These are phyloP conservation scores for Apogon talboti DNA, from an alignment of 2,797 vertebrate species.

Conservation along the genomic window DNA sequence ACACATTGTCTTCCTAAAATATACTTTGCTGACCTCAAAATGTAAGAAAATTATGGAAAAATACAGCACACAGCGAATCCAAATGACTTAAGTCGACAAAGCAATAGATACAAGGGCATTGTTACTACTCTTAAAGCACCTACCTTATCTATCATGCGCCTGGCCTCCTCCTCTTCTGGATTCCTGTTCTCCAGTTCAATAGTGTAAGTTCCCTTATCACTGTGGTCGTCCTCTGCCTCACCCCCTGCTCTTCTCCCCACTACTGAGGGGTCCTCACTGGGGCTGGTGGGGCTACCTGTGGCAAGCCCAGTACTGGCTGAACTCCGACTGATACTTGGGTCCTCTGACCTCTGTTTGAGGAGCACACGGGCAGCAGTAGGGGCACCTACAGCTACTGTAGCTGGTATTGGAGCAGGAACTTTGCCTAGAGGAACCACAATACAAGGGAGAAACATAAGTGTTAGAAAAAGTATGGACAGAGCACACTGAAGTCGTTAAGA, in stretches of 20 bases:
- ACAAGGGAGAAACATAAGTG: neutral
- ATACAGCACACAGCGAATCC: neutral
- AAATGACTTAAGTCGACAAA: too few species aligned
- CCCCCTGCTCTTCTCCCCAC: conserved; percentile 73
- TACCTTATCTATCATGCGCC: conserved; percentile 98
- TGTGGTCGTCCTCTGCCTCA: conserved; percentile 92
- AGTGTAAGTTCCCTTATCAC: conserved; percentile 97
- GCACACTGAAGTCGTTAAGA: too few species aligned
- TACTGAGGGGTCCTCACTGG: conserved; percentile 85
- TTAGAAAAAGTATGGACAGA: neutral
- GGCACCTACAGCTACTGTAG: conserved; percentile 78
- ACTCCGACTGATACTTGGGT: conserved; percentile 88
- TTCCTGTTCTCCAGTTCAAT: conserved; percentile 95
- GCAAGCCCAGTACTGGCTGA: conserved; percentile 90
- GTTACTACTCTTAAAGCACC: conserved; percentile 24
- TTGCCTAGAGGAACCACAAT: conserved; percentile 57
- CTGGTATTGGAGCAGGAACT: conserved; percentile 73
- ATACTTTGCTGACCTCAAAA: neutral
- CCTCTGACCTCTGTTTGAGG: conserved; percentile 94
- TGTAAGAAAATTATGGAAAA: neutral
- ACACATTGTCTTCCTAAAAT: neutral
- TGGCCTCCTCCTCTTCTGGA: conserved; percentile 93
- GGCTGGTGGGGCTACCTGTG: conserved; percentile 82
- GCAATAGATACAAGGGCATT: neutral
- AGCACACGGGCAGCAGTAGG: conserved; percentile 86